Evolutionary conservation across 2,888 invertebrate genomes (phyloP).

Genomic region (Acholoe squamosa): DNA sequence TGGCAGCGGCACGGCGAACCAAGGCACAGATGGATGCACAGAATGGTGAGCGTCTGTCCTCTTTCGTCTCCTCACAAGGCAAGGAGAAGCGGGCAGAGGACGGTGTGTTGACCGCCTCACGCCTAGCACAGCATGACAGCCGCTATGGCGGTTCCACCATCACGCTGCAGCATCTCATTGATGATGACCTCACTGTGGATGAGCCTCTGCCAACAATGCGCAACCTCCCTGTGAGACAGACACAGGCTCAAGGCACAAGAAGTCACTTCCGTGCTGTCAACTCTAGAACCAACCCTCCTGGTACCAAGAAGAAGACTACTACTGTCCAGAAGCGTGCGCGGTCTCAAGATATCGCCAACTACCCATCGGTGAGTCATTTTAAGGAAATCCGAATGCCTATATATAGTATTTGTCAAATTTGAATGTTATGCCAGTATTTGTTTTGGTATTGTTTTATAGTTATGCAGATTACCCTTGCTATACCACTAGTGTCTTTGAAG

Average conservation of each 20-base stretch:
- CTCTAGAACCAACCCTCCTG: conserved; percentile 10
- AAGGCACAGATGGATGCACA: conserved; percentile 73
- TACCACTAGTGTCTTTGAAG: too few species aligned
- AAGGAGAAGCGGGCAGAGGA: not conserved
- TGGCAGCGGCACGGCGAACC: conserved; percentile 79
- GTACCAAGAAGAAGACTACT: not conserved
- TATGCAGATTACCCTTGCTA: too few species aligned
- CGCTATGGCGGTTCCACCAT: conserved; percentile 69
- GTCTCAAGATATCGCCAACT: conserved; percentile 48
- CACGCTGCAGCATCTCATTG: conserved; percentile 52
- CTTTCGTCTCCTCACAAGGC: conserved; percentile 24
- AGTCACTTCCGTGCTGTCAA: not conserved
- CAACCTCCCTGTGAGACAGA: not conserved
- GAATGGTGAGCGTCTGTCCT: conserved; percentile 64
- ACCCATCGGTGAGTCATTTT: conserved; percentile 45
- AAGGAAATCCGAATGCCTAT: too few species aligned
- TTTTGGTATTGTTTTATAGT: too few species aligned
- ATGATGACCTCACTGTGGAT: conserved; percentile 31
- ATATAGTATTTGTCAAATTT: too few species aligned
- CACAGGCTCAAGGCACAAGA: not conserved
- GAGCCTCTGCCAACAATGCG: conserved; percentile 8
- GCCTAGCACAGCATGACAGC: conserved; percentile 79
- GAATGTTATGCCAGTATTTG: too few species aligned
- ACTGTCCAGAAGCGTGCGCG: not conserved
- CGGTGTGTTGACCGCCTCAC: conserved; percentile 73